phyloP scores from a whole-genome alignment of 35 echinoderm and acorn worm species.

The Heliocidaris tuberculata region DNA sequence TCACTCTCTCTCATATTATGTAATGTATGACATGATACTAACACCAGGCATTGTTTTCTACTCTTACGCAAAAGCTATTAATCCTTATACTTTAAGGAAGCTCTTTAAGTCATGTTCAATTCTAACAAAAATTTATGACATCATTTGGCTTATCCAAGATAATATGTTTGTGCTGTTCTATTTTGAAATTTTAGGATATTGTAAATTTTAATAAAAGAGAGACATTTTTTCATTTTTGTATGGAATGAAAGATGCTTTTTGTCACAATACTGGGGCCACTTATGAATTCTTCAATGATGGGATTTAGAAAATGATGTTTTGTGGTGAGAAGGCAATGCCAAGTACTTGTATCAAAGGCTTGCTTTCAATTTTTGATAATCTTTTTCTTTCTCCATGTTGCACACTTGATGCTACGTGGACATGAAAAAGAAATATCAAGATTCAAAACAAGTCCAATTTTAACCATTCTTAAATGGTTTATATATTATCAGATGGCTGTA shows the following conservation, averaged over 20 bases:
- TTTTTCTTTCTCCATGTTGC: background rate
- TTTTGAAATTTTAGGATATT: too few species aligned
- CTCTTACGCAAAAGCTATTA: background rate
- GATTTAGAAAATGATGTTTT: background rate
- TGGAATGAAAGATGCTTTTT: too few species aligned
- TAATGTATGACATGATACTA: slow-evolving; percentile 13
- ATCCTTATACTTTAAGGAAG: background rate
- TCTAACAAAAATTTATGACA: too few species aligned
- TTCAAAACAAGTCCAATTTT: background rate
- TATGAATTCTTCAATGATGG: too few species aligned
- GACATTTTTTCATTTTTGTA: too few species aligned
- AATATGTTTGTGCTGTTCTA: too few species aligned
- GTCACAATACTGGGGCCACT: too few species aligned
- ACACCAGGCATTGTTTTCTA: background rate
- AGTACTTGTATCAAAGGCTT: background rate
- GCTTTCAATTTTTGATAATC: slow-evolving; percentile 1
- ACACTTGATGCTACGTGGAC: background rate
- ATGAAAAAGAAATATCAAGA: background rate
- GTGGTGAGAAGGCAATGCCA: background rate
- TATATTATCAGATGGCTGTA: background rate
- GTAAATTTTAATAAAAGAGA: too few species aligned
- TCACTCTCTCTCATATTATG: background rate
- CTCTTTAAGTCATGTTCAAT: too few species aligned
- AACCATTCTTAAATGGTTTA: background rate
- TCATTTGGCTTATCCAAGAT: too few species aligned